Conservation (phyloP, 1,140 invertebrate species). For the Hirudo medicinalis region DNA sequence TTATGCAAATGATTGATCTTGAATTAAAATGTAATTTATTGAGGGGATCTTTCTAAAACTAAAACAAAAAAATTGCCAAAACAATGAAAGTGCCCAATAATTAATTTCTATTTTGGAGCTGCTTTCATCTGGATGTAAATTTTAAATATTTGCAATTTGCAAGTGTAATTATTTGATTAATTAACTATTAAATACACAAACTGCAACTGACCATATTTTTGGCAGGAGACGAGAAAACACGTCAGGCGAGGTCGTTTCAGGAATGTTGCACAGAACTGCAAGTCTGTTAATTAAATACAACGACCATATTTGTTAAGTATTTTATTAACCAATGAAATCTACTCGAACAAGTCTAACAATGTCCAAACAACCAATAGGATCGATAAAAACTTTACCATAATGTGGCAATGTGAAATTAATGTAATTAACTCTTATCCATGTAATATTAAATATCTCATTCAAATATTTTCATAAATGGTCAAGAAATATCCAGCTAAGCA, state of each 20-base stretch:
- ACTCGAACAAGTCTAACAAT: background rate
- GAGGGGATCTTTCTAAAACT: too few species aligned
- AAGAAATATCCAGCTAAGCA: background rate
- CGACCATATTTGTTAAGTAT: background rate
- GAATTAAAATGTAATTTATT: too few species aligned
- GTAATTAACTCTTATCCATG: background rate
- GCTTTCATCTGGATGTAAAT: too few species aligned
- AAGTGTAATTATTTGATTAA: too few species aligned
- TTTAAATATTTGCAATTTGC: too few species aligned
- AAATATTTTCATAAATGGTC: background rate
- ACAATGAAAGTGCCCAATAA: too few species aligned
- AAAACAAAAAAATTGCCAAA: too few species aligned
- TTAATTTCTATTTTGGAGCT: too few species aligned
- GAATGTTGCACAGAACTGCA: slow-evolving; percentile 57
- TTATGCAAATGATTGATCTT: too few species aligned
- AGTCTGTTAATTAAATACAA: slow-evolving; percentile 38
- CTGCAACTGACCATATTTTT: slow-evolving; percentile 31
- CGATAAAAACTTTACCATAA: background rate
- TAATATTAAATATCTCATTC: background rate
- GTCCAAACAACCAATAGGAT: background rate
- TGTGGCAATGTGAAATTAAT: background rate
- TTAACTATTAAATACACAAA: slow-evolving; percentile 20
- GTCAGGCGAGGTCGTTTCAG: slow-evolving; percentile 57
- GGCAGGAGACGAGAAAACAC: slow-evolving; percentile 48
- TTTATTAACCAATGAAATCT: background rate